Percentiles rank a stretch among this genome's conserved stretches.
Conservation (phyloP, 37 sponge, comb jelly and placozoan genomes). For the Mnemiopsis leidyi region DNA sequence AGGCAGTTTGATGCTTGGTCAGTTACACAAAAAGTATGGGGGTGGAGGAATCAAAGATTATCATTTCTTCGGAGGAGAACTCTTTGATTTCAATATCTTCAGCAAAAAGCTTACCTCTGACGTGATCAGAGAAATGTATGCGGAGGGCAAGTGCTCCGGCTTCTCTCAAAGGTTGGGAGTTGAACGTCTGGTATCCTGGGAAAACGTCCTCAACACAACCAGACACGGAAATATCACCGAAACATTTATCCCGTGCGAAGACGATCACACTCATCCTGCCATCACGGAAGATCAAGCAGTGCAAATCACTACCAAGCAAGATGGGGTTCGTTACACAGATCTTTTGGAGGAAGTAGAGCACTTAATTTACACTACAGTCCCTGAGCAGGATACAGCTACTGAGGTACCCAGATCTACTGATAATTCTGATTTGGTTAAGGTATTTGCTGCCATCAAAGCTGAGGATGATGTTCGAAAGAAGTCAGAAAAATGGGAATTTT, state of each 20-base stretch:
- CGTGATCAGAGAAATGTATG: background rate
- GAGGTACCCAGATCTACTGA: background rate
- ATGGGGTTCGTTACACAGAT: background rate
- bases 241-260: background rate
- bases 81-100: background rate
- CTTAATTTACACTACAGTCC: background rate
- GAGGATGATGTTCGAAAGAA: background rate
- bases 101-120: background rate
- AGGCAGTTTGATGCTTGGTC: background rate
- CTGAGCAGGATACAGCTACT: background rate
- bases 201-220: background rate
- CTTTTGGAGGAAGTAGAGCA: background rate
- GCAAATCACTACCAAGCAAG: background rate
- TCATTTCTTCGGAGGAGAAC: background rate
- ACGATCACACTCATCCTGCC: background rate
- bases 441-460: background rate
- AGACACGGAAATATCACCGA: background rate
- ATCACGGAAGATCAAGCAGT: background rate
- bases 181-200: background rate
- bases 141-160: background rate
- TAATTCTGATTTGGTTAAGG: background rate
- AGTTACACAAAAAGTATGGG: background rate
- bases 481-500: background rate
- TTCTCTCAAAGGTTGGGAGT: background rate
- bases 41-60: background rate